These are phyloP conservation scores for Cheilosia variabilis DNA, from an alignment of 2,888 invertebrate genomes.

Conservation along the genomic window DNA sequence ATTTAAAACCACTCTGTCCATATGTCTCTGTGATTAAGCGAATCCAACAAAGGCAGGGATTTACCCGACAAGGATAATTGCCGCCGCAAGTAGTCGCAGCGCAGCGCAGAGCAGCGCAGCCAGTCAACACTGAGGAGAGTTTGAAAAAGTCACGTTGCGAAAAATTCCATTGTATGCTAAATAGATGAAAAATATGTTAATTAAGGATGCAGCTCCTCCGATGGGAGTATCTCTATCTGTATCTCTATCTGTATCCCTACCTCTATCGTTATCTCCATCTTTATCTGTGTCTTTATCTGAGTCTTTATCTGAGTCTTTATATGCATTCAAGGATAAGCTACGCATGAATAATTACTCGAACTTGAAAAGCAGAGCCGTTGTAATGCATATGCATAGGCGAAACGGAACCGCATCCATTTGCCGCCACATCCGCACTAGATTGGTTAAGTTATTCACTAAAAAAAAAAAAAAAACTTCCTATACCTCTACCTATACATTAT, in stretches of 20 bases:
- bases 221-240: constrained; percentile 27
- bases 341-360: constrained; percentile 73
- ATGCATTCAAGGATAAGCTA: constrained; percentile 60
- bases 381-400: constrained; percentile 67
- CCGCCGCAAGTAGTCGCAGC: constrained; percentile 12
- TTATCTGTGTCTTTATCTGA: constrained; percentile 29
- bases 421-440: constrained; percentile 61
- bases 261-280: too few species aligned
- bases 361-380: constrained; percentile 50
- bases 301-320: constrained; percentile 21
- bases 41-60: constrained; percentile 41
- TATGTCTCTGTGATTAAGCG: constrained; percentile 53
- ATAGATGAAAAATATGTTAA: constrained; percentile 71
- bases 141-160: not conserved
- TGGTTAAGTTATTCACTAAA: constrained; percentile 67
- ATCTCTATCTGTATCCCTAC: constrained; percentile 14
- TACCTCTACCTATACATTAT: constrained; percentile 35
- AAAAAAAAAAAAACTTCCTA: constrained; percentile 13
- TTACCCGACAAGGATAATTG: constrained; percentile 42
- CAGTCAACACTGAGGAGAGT: too few species aligned
- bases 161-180: constrained; percentile 64
- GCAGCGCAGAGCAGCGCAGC: too few species aligned
- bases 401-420: constrained; percentile 68
- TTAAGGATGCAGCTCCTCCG: constrained; percentile 46
- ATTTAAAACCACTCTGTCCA: constrained; percentile 55